Evolutionary conservation across 2,797 vertebrate species (phyloP).

Genomic region (Crax fasciolata): DNA sequence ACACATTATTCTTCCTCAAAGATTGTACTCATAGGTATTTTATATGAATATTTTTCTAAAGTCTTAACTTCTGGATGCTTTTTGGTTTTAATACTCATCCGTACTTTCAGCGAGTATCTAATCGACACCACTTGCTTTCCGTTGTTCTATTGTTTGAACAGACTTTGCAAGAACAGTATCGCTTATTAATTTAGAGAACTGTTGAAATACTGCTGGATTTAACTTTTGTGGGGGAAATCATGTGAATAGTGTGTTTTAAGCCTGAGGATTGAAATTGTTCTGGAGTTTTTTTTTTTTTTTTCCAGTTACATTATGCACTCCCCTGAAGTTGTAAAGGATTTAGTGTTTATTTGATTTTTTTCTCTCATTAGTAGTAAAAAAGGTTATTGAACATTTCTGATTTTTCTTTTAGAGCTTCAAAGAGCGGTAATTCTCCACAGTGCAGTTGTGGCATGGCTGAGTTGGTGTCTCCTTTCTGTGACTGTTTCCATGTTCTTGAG

Average conservation of each 20-base stretch:
- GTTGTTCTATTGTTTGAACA: conserved; percentile 24
- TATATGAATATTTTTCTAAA: conserved; percentile 54
- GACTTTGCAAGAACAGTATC: background rate
- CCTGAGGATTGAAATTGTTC: background rate
- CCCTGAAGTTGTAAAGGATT: background rate
- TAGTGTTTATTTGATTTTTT: background rate
- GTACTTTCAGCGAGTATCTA: conserved; percentile 1
- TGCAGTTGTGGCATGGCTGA: background rate
- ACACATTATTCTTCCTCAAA: conserved; percentile 50
- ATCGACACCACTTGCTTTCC: conserved; percentile 8
- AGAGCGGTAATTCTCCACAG: background rate
- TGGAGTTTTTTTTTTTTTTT: background rate
- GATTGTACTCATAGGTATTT: conserved; percentile 48
- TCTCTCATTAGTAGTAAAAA: background rate
- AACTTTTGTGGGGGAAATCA: background rate
- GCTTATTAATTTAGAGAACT: background rate
- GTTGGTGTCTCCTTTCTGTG: background rate
- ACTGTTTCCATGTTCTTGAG: background rate
- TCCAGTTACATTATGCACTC: background rate
- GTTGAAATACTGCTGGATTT: conserved; percentile 19
- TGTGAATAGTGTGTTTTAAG: background rate
- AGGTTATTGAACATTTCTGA: background rate
- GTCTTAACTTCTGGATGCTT: conserved; percentile 40
- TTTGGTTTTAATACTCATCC: conserved; percentile 21
- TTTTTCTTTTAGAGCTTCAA: background rate